phyloP scores from a whole-genome alignment of 2,113 vertebrate species.

The Bubo blakistoni region DNA sequence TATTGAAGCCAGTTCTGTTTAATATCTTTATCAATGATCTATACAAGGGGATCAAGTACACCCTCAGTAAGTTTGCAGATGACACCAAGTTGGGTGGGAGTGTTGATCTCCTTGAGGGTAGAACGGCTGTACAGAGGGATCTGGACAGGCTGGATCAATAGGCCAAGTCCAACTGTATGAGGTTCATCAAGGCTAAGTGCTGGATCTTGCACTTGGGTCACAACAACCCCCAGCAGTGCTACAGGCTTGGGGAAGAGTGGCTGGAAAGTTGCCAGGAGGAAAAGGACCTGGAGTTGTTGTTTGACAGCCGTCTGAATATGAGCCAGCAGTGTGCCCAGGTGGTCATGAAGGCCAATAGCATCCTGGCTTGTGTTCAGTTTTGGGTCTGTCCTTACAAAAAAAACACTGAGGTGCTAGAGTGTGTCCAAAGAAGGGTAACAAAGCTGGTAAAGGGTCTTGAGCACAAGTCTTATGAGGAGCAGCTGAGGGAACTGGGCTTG shows the following conservation, averaged over 20 bases:
- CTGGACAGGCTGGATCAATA: too few species aligned
- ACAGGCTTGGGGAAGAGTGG: background rate
- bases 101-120: too few species aligned
- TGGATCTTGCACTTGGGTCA: background rate
- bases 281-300: background rate
- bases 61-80: too few species aligned
- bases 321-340: background rate
- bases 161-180: too few species aligned
- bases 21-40: background rate
- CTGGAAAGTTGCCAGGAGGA: too few species aligned
- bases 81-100: too few species aligned
- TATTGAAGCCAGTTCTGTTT: background rate
- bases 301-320: background rate
- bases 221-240: background rate
- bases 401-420: background rate
- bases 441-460: too few species aligned
- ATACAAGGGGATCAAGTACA: background rate
- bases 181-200: too few species aligned
- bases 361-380: too few species aligned
- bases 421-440: background rate
- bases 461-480: too few species aligned
- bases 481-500: too few species aligned
- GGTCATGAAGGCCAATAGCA: background rate
- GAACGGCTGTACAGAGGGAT: too few species aligned
- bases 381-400: background rate